These are phyloP conservation scores for Diogma glabrata DNA, from an alignment of 2,888 invertebrate species.

Conservation along the genomic window DNA sequence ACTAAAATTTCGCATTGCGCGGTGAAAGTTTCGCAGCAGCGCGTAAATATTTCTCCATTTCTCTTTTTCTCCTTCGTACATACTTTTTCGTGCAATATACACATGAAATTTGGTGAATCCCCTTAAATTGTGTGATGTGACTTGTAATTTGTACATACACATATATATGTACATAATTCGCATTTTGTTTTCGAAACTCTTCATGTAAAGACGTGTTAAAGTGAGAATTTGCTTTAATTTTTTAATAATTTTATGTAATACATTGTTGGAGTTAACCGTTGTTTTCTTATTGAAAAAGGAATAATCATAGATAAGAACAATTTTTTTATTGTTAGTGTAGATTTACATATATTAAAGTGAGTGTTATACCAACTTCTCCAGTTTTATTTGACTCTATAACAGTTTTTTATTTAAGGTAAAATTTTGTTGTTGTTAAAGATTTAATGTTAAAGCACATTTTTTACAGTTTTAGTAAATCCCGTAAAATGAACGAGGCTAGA, in stretches of 20 bases:
- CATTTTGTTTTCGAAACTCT: too few relatives aligned
- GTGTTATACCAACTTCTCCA: not conserved
- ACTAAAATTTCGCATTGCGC: not conserved
- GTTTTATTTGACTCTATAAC: not conserved
- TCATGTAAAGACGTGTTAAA: too few relatives aligned
- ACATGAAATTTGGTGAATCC: not conserved
- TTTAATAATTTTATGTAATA: too few relatives aligned
- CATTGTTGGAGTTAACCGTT: too few relatives aligned
- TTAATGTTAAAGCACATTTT: slow-evolving; percentile 4
- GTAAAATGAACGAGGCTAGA: slow-evolving; percentile 1
- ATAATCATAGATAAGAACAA: too few relatives aligned
- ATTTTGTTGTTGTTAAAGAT: not conserved
- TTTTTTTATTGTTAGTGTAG: too few relatives aligned
- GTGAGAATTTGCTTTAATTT: too few relatives aligned
- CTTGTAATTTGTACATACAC: too few relatives aligned
- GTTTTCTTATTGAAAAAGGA: too few relatives aligned
- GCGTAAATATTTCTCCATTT: not conserved
- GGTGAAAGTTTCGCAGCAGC: not conserved
- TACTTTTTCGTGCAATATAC: not conserved
- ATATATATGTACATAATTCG: too few relatives aligned
- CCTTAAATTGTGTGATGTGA: too few relatives aligned
- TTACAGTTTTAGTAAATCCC: slow-evolving; percentile 6
- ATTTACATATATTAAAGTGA: too few relatives aligned
- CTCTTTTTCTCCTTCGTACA: not conserved
- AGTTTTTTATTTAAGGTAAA: slow-evolving; percentile 3